These are phyloP conservation scores for Acrossocheilus wenchowensis DNA, from an alignment of 2,797 vertebrate genomes.

Conservation along the genomic window DNA sequence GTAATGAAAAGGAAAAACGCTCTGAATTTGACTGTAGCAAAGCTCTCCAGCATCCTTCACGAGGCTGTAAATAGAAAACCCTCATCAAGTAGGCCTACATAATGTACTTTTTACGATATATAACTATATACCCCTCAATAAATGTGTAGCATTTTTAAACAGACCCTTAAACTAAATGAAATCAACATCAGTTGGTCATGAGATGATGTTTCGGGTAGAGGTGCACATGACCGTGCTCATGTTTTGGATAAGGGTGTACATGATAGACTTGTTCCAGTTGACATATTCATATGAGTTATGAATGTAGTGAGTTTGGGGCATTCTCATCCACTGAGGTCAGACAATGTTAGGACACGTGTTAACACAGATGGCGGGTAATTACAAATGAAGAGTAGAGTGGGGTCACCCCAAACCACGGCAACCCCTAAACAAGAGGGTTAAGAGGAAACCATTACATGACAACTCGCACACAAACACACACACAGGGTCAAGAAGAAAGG, in stretches of 20 bases:
- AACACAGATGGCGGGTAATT: conserved; percentile 76
- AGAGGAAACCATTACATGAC: conserved; percentile 44
- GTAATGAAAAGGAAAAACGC: conserved; percentile 17
- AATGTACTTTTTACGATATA: background rate
- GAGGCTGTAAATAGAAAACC: conserved; percentile 12
- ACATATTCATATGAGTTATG: conserved; percentile 54
- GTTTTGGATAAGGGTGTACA: conserved; percentile 38
- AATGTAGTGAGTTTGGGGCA: conserved; percentile 47
- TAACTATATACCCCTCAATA: background rate
- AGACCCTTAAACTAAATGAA: conserved; percentile 14
- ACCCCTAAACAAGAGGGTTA: conserved; percentile 56
- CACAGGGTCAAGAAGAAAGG: conserved; percentile 78
- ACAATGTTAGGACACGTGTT: conserved; percentile 74
- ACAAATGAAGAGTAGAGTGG: conserved; percentile 75
- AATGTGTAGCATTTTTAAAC: conserved; percentile 16
- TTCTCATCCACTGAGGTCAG: conserved; percentile 55
- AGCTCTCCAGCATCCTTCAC: background rate
- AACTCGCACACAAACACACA: conserved; percentile 55
- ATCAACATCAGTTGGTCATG: conserved; percentile 34
- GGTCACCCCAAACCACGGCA: conserved; percentile 71
- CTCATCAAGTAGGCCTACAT: conserved; percentile 1
- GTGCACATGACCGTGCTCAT: conserved; percentile 30
- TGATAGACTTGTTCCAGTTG: conserved; percentile 50
- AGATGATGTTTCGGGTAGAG: conserved; percentile 38
- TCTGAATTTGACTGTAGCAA: conserved; percentile 8